A percentile compares a stretch with the other conserved stretches of the same genome.
phyloP scores from a whole-genome alignment of 2,888 invertebrate genomes.

The Uropetala carovei region DNA sequence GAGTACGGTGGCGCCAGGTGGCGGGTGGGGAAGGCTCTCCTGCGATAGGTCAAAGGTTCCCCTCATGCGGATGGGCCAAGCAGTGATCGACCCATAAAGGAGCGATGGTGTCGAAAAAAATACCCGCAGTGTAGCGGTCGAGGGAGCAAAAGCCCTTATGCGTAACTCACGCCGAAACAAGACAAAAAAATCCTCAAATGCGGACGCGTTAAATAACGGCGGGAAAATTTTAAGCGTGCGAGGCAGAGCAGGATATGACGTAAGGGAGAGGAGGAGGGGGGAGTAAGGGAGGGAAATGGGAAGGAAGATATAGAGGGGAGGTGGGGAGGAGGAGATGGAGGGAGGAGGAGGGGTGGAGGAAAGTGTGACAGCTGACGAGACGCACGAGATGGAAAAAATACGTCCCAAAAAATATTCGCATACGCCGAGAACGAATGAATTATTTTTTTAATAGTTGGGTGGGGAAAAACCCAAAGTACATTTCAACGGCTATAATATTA shows the following conservation, averaged over 20 bases:
- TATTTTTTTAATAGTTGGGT: too few relatives aligned
- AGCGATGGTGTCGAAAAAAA: neutral
- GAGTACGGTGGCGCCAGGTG: constrained; percentile 30
- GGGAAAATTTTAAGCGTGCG: neutral
- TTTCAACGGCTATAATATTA: too few relatives aligned
- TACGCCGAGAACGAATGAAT: too few relatives aligned
- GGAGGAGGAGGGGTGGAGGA: neutral
- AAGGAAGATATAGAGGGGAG: too few relatives aligned
- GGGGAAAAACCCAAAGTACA: too few relatives aligned
- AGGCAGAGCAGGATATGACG: too few relatives aligned
- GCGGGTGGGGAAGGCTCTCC: neutral
- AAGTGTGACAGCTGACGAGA: neutral
- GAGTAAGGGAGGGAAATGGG: neutral
- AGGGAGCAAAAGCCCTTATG: too few relatives aligned
- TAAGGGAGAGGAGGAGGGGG: neutral
- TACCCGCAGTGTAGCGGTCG: neutral
- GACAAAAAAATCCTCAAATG: too few relatives aligned
- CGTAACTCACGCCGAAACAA: too few relatives aligned
- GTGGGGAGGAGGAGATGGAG: neutral
- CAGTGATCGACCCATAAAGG: neutral
- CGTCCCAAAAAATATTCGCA: too few relatives aligned
- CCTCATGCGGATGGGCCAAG: constrained; percentile 23
- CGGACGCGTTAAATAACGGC: too few relatives aligned
- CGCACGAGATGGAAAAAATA: too few relatives aligned
- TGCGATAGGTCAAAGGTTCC: constrained; percentile 37